Evolutionary conservation across 2,888 invertebrate genomes (phyloP).

Genomic region (Hirtodrosophila confusa): DNA sequence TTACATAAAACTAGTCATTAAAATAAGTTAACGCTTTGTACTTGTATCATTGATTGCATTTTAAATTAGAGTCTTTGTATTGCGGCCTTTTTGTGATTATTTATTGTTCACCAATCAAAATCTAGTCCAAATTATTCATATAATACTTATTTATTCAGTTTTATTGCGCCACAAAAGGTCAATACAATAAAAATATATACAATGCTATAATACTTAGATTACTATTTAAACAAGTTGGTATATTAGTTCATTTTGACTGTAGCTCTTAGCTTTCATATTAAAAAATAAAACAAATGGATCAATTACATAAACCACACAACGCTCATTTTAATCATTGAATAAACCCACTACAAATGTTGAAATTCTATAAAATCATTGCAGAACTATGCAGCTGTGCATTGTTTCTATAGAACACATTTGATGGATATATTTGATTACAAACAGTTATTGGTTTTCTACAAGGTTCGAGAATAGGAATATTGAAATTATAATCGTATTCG

Average conservation of each 20-base stretch:
- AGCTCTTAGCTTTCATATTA: constrained; percentile 22
- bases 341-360: neutral
- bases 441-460: constrained; percentile 1
- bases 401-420: constrained; percentile 14
- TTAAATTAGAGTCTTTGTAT: constrained; percentile 51
- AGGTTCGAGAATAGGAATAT: constrained; percentile 2
- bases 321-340: neutral
- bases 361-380: constrained; percentile 13
- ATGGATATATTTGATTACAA: constrained; percentile 5
- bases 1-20: constrained; percentile 24
- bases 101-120: constrained; percentile 50
- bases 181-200: neutral
- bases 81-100: constrained; percentile 70
- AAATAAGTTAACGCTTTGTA: constrained; percentile 31
- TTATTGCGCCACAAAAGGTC: constrained; percentile 5
- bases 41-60: constrained; percentile 15
- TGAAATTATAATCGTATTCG: neutral
- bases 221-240: constrained; percentile 15
- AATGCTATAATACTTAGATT: constrained; percentile 1
- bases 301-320: constrained; percentile 5
- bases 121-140: constrained; percentile 68
- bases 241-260: constrained; percentile 5
- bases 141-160: constrained; percentile 8
- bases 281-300: constrained; percentile 26
- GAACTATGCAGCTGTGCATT: constrained; percentile 21